A percentile compares a stretch with the other conserved stretches of the same genome.
These are phyloP conservation scores for Drosophila busckii DNA, from an alignment of 1,140 invertebrate genomes.

Conservation along the genomic window DNA sequence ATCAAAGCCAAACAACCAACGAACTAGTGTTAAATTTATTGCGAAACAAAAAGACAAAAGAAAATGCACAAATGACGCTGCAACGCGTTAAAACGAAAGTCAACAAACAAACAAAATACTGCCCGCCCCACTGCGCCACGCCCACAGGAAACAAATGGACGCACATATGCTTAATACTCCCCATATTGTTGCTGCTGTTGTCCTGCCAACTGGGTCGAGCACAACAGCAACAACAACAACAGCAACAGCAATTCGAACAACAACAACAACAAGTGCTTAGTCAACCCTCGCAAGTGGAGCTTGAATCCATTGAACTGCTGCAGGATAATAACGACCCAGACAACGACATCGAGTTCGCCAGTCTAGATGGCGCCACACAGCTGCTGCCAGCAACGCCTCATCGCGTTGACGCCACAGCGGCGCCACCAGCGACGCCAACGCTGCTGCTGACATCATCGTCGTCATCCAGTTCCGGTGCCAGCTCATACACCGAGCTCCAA, in stretches of 20 bases:
- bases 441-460: slow-evolving; percentile 57
- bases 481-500: slow-evolving; percentile 62
- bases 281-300: slow-evolving; percentile 11
- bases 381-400: slow-evolving; percentile 54
- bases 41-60: slow-evolving; percentile 32
- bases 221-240: slow-evolving; percentile 31
- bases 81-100: slow-evolving; percentile 50
- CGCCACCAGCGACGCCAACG: slow-evolving; percentile 45
- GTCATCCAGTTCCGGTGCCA: neutral
- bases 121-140: slow-evolving; percentile 7
- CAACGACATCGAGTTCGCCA: slow-evolving; percentile 72
- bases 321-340: slow-evolving; percentile 46
- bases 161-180: slow-evolving; percentile 44
- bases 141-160: slow-evolving; percentile 36
- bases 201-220: slow-evolving; percentile 57
- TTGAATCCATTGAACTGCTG: slow-evolving; percentile 48
- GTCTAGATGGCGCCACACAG: slow-evolving; percentile 72
- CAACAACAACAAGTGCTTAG: neutral
- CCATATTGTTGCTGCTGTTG: slow-evolving; percentile 31
- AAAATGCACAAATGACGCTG: slow-evolving; percentile 73
- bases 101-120: neutral
- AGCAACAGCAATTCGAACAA: neutral
- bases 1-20: slow-evolving; percentile 17
- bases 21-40: slow-evolving; percentile 16
- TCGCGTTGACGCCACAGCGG: slow-evolving; percentile 44